phyloP scores from a whole-genome alignment of 1,140 invertebrate species.

The Cotesia typhae region DNA sequence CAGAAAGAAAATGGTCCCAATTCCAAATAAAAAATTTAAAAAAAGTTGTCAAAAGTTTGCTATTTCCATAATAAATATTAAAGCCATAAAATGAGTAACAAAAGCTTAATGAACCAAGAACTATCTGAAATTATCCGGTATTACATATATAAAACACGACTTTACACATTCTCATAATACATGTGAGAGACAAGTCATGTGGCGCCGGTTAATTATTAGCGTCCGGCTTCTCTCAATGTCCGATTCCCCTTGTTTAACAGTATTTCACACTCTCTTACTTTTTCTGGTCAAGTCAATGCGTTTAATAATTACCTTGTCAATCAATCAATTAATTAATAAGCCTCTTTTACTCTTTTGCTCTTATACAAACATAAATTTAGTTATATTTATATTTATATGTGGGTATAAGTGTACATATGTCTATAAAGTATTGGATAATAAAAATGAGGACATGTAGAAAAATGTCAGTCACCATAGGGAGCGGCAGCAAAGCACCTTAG shows the following conservation, averaged over 20 bases:
- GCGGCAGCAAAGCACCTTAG: neutral
- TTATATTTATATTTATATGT: neutral
- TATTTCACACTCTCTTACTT: conserved; percentile 21
- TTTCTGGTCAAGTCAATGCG: neutral
- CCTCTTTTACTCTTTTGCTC: too few species aligned
- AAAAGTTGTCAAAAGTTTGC: too few species aligned
- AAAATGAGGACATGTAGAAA: conserved; percentile 24
- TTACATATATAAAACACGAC: neutral
- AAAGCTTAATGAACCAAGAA: neutral
- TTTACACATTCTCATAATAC: neutral
- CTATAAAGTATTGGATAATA: neutral
- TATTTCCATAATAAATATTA: neutral
- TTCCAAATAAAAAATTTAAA: neutral
- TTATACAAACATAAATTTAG: too few species aligned
- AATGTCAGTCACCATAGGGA: conserved; percentile 21
- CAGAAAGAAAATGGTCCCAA: neutral
- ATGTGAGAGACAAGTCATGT: conserved; percentile 22
- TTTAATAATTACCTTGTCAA: neutral
- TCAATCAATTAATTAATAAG: too few species aligned
- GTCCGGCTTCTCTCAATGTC: conserved; percentile 12
- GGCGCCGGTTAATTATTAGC: conserved; percentile 19
- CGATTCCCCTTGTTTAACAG: too few species aligned
- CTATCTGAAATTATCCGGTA: conserved; percentile 7
- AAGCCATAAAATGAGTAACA: too few species aligned
- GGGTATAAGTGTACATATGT: neutral